Percentiles rank a stretch among this genome's conserved stretches.
These are phyloP conservation scores for Drosophila bocki DNA, from an alignment of 1,140 invertebrate species.

Conservation along the genomic window DNA sequence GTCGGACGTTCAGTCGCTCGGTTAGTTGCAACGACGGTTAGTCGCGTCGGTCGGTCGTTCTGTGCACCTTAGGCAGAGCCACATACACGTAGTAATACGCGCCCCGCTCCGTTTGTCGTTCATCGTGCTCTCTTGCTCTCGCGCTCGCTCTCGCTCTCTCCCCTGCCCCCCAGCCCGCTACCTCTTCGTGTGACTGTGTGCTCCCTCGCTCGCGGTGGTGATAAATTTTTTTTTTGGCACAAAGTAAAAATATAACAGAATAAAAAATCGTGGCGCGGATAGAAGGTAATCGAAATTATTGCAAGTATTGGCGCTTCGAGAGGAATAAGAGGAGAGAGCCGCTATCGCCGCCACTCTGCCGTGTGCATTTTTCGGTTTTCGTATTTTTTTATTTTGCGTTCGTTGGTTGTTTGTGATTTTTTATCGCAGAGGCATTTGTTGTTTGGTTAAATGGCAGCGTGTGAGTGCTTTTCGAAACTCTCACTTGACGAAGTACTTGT, in stretches of 20 bases:
- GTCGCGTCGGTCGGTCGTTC: constrained; percentile 36
- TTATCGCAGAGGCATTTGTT: constrained; percentile 21
- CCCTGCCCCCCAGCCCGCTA: neutral
- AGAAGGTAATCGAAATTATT: constrained; percentile 54
- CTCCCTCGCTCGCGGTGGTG: constrained; percentile 65
- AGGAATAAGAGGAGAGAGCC: constrained; percentile 9
- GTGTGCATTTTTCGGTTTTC: constrained; percentile 20
- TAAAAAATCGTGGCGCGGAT: constrained; percentile 67
- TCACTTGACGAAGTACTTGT: constrained; percentile 23
- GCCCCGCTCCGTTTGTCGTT: constrained; percentile 19
- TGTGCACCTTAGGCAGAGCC: constrained; percentile 44
- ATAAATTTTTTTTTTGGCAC: constrained; percentile 82
- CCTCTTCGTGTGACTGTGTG: constrained; percentile 40
- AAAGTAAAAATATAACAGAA: constrained; percentile 83
- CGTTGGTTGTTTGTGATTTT: constrained; percentile 13
- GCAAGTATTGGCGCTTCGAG: constrained; percentile 44
- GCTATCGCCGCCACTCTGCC: neutral
- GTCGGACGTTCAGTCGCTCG: constrained; percentile 12
- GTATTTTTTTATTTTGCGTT: constrained; percentile 27
- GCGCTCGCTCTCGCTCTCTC: constrained; percentile 1
- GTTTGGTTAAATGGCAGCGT: constrained; percentile 37
- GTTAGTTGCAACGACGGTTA: constrained; percentile 3
- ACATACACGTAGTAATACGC: constrained; percentile 45
- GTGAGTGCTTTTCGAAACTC: constrained; percentile 27
- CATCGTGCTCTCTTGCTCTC: constrained; percentile 39